These are phyloP conservation scores for Paragorgia papillata DNA, from an alignment of 92 coral and sea anemone species.

Conservation along the genomic window DNA sequence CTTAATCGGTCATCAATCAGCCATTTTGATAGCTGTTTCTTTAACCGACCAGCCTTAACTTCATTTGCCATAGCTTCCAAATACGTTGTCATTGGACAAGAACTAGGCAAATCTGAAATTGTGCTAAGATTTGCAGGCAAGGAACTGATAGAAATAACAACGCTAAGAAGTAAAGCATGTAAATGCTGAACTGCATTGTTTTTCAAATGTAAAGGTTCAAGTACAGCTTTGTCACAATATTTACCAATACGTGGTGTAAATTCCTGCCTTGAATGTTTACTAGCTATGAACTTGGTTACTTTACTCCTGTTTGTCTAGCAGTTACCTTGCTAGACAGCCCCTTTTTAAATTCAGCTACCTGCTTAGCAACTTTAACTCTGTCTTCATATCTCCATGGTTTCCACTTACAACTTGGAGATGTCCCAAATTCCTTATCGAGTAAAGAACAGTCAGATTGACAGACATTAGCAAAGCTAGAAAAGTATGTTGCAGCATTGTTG, in stretches of 20 bases:
- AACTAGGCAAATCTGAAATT: conserved; percentile 19
- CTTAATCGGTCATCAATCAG: conserved; percentile 29
- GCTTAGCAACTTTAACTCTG: conserved; percentile 50
- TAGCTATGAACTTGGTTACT: conserved; percentile 40
- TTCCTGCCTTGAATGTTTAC: conserved; percentile 62
- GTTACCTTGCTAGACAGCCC: background rate
- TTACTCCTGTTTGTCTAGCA: conserved; percentile 8
- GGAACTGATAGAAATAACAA: conserved; percentile 31
- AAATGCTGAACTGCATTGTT: conserved; percentile 40
- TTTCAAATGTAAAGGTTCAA: conserved; percentile 48
- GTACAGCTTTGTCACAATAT: conserved; percentile 57
- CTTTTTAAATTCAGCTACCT: conserved; percentile 50
- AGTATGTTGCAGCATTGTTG: conserved; percentile 51
- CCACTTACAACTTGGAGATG: conserved; percentile 45
- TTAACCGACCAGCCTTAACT: conserved; percentile 36
- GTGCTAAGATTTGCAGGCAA: background rate
- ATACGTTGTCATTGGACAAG: conserved; percentile 35
- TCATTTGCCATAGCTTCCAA: conserved; percentile 16
- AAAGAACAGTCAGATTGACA: conserved; percentile 22
- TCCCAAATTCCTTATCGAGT: conserved; percentile 48
- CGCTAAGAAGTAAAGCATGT: conserved; percentile 30
- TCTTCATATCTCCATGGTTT: conserved; percentile 49
- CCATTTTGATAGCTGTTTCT: conserved; percentile 42
- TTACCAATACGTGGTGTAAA: conserved; percentile 51
- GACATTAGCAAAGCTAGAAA: conserved; percentile 63